These are phyloP conservation scores for Alcis repandata DNA, from an alignment of 2,888 invertebrate species.

Conservation along the genomic window DNA sequence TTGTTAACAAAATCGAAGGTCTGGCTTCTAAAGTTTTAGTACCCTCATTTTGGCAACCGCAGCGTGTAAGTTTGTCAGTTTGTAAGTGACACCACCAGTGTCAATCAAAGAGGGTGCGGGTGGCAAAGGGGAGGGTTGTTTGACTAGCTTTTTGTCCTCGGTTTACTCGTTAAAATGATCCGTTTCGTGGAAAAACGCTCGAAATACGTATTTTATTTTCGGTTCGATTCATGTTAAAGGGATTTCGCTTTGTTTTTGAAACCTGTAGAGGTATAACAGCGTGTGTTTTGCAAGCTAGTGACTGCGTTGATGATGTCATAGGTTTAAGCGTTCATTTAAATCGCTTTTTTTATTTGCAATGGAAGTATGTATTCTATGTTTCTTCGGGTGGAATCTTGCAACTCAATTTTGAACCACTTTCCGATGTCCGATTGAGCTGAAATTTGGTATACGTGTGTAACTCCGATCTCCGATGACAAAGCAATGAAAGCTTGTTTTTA, in stretches of 20 bases:
- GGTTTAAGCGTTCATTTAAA: no score
- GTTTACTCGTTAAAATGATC: constrained; percentile 36
- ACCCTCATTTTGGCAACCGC: not conserved
- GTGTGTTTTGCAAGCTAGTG: no score
- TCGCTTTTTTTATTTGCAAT: no score
- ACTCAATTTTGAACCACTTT: no score
- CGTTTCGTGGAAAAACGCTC: constrained; percentile 26
- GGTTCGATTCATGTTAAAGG: not conserved
- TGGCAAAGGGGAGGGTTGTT: constrained; percentile 10
- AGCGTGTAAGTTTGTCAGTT: not conserved
- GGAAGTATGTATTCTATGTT: no score
- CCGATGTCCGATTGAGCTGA: no score
- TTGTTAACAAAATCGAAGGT: not conserved
- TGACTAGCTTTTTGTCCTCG: constrained; percentile 35
- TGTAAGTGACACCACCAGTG: constrained; percentile 36
- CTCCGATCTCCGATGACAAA: no score
- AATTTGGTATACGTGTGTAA: no score
- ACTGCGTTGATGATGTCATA: no score
- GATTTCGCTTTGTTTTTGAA: not conserved
- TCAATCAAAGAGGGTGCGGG: constrained; percentile 36
- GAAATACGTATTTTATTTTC: constrained; percentile 26
- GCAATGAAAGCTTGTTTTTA: no score
- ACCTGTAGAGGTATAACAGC: no score
- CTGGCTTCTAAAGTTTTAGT: not conserved
- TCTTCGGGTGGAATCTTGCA: no score